phyloP scores from a whole-genome alignment of 2,113 vertebrate genomes.

The Atrichornis clamosus region DNA sequence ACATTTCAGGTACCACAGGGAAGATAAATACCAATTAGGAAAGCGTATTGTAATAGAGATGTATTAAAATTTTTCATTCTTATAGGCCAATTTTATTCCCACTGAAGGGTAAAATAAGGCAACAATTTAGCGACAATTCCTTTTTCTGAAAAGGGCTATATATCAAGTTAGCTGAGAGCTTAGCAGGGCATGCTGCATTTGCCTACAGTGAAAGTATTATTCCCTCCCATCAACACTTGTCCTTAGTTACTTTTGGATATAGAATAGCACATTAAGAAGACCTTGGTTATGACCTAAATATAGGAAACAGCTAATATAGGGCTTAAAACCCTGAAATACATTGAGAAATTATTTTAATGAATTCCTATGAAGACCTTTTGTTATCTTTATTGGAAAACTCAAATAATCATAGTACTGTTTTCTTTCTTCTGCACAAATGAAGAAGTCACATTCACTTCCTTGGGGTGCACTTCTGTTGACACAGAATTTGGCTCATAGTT shows the following conservation, averaged over 20 bases:
- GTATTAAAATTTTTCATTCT: slow-evolving; percentile 38
- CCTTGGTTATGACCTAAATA: neutral
- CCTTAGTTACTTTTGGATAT: slow-evolving; percentile 2
- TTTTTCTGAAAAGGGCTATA: neutral
- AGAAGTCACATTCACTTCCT: neutral
- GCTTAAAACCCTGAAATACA: neutral
- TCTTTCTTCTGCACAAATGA: neutral
- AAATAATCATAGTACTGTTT: neutral
- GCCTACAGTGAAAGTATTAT: neutral
- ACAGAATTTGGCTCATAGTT: neutral
- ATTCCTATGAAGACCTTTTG: neutral
- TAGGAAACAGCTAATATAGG: neutral
- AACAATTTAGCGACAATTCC: slow-evolving; percentile 32
- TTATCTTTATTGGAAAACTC: neutral
- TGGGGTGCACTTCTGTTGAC: neutral
- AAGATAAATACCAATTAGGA: slow-evolving; percentile 56
- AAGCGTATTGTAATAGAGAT: neutral
- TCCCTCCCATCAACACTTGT: neutral
- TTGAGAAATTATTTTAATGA: neutral
- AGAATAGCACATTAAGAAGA: neutral
- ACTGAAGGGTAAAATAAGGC: slow-evolving; percentile 37
- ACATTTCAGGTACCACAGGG: neutral
- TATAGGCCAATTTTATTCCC: slow-evolving; percentile 33
- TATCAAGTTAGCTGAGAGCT: slow-evolving; percentile 3
- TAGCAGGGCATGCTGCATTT: neutral